phyloP scores from a whole-genome alignment of 2,113 vertebrate genomes.

The Vidua chalybeata region DNA sequence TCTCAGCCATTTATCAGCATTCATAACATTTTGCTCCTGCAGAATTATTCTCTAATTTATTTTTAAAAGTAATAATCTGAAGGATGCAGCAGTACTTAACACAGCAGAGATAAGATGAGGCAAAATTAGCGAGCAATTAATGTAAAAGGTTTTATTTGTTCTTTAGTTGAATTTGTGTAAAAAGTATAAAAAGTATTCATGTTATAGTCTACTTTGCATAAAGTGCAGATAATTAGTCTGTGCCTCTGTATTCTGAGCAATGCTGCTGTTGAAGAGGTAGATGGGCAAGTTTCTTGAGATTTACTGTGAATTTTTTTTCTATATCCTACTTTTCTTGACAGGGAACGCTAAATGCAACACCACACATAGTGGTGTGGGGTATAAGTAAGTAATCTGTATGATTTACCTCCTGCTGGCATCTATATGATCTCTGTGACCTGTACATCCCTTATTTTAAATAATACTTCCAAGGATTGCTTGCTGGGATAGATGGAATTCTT shows the following conservation, averaged over 20 bases:
- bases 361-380: not conserved
- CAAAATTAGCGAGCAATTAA: slow-evolving; percentile 40
- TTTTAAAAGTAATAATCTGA: slow-evolving; percentile 41
- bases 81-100: not conserved
- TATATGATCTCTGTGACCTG: not conserved
- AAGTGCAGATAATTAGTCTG: not conserved
- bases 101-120: not conserved
- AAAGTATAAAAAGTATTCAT: not conserved
- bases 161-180: not conserved
- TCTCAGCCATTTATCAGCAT: slow-evolving; percentile 16
- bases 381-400: too few species aligned
- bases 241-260: not conserved
- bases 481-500: not conserved
- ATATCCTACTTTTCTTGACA: not conserved
- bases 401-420: not conserved
- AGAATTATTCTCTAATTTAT: slow-evolving; percentile 47
- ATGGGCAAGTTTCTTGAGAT: not conserved
- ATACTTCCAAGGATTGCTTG: not conserved
- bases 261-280: not conserved
- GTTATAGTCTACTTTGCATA: not conserved
- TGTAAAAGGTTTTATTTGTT: not conserved
- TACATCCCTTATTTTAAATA: not conserved
- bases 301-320: not conserved
- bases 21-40: not conserved
- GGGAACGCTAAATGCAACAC: not conserved